A percentile compares a stretch with the other conserved stretches of the same genome.
Evolutionary conservation across 2,797 vertebrate species (phyloP).

Genomic region (Lepidocolaptes lacrymiger): DNA sequence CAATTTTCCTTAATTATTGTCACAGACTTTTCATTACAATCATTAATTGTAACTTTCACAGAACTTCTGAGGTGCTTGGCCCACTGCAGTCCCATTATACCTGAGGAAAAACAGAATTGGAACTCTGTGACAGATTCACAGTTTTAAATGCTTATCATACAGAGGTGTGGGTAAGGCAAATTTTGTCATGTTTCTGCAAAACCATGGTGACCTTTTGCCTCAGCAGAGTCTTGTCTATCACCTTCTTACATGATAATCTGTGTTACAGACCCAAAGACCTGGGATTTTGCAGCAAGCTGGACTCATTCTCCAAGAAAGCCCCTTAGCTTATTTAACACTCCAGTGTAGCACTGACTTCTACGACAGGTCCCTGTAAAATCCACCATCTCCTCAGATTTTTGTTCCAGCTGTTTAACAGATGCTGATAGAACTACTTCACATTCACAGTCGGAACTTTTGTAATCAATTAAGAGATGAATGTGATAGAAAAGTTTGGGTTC

Average conservation of each 20-base stretch:
- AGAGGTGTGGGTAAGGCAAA: not conserved
- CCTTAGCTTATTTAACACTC: not conserved
- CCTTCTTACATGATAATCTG: not conserved
- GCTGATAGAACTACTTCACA: not conserved
- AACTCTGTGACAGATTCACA: not conserved
- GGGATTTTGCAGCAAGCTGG: not conserved
- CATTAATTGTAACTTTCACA: constrained; percentile 94
- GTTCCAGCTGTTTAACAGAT: not conserved
- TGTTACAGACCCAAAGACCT: not conserved
- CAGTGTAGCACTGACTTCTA: not conserved
- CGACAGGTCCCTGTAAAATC: not conserved
- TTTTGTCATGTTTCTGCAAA: not conserved
- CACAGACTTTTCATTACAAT: constrained; percentile 91
- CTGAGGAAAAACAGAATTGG: constrained; percentile 70
- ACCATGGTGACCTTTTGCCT: not conserved
- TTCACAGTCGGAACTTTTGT: not conserved
- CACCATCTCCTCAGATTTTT: not conserved
- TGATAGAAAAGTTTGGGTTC: not conserved
- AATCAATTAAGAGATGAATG: not conserved
- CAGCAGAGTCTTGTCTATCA: not conserved
- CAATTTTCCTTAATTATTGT: constrained; percentile 95
- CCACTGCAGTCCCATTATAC: constrained; percentile 98
- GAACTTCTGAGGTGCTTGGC: constrained; percentile 89
- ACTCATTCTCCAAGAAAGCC: not conserved
- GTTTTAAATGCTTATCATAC: not conserved